phyloP scores from a whole-genome alignment of 2,797 vertebrate species.

The Spatula clypeata region DNA sequence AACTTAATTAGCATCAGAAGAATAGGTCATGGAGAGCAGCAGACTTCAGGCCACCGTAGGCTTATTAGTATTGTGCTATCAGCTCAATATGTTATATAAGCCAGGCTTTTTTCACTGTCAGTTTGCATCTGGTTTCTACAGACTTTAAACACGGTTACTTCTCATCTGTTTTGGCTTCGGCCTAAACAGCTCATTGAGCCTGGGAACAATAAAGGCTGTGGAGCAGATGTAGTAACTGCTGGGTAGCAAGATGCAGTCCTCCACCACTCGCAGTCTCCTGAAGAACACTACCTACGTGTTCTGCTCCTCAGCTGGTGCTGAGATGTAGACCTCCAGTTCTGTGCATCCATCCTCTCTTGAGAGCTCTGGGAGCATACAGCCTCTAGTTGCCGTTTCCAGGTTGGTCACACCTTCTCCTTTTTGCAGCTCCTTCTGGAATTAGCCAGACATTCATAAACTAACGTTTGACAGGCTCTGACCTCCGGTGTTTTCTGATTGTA shows the following conservation, averaged over 20 bases:
- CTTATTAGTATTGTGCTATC: slow-evolving; percentile 64
- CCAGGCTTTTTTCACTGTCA: slow-evolving; percentile 38
- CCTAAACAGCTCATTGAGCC: neutral
- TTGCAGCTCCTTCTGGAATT: neutral
- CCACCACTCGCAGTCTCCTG: neutral
- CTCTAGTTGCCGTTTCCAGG: neutral
- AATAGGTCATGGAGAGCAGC: slow-evolving; percentile 53
- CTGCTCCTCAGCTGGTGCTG: neutral
- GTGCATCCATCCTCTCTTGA: neutral
- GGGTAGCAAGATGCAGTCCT: neutral
- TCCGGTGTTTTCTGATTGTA: neutral
- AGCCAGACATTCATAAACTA: neutral
- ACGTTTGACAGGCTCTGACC: neutral
- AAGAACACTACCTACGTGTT: neutral
- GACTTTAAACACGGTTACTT: slow-evolving; percentile 54
- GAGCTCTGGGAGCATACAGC: neutral
- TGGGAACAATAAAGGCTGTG: neutral
- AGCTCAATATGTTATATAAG: slow-evolving; percentile 70
- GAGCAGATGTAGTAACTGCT: slow-evolving; percentile 1
- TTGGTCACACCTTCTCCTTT: neutral
- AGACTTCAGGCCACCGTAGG: slow-evolving; percentile 42
- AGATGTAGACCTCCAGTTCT: neutral
- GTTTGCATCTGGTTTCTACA: slow-evolving; percentile 50
- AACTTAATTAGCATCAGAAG: slow-evolving; percentile 60
- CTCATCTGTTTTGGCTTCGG: slow-evolving; percentile 50